Base-by-base conservation (phyloP, 2,113 vertebrate species). In the Canis aureus region DNA sequence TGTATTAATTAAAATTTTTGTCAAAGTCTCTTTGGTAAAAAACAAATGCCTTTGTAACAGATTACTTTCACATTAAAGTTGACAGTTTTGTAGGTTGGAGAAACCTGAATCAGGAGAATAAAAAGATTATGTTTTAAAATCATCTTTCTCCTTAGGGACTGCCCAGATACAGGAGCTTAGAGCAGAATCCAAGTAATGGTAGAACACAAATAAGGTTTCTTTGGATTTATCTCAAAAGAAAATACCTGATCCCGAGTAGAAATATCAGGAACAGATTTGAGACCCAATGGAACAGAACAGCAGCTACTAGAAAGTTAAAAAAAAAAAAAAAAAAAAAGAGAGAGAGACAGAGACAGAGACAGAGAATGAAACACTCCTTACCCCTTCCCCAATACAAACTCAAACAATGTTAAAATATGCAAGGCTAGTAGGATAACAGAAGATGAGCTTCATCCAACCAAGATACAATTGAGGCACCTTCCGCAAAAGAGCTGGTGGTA, bases 1-100 rank as follows among this genome's bases (percentile, higher is more conserved):
- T 59, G 60, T 38, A 89, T 97, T 91, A 95, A 89, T 95, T 97
- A 17, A 60, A 95, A 89, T 94, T 69, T 79, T 4, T 88, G 53
- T 59, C 79, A 94, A 78, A 95, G 10, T 64, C 15, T 71, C 94
- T 78, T 76, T 60, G 10, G 22, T 64, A 81, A 69, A 59, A 94
- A 96, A 25, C 25, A 74, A 49, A 49, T 51, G 66, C 27, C 19
- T 92, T 89, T 87, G 15, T 94, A 85, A 81, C 8, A 95, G 32
- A 87, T 91, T 69, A 29, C 23, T 86, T 96, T 86, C 27, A 55
- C 74, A 66, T 78, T 88, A 32, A 88, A 38, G 12, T 38, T 87
- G 51, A 35, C 8, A 84, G 3, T 91, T 84, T 96, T 62, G 78
- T 27, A 85, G 6, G 10, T 82, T 76, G 84, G 0, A 80, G 59